Evolutionary conservation across 2,888 invertebrate genomes (phyloP).

Genomic region (Dolomedes plantarius): DNA sequence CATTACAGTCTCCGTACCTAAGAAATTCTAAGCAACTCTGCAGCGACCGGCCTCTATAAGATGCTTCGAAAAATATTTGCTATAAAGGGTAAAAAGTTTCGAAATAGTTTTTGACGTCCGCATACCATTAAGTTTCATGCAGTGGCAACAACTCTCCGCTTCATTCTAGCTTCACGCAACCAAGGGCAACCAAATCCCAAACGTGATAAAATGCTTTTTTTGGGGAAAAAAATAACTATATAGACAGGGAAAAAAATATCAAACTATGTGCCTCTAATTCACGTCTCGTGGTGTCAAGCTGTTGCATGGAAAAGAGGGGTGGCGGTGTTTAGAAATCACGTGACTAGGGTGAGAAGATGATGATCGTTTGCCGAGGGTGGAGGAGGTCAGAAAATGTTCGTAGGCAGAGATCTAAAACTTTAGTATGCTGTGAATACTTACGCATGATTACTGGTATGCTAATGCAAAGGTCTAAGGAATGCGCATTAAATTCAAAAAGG

Average conservation of each 20-base stretch:
- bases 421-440: too few relatives aligned
- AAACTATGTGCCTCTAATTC: slow-evolving; percentile 26
- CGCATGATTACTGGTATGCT: too few relatives aligned
- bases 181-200: neutral
- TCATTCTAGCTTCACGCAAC: neutral
- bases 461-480: too few relatives aligned
- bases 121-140: neutral
- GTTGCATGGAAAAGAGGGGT: slow-evolving; percentile 32
- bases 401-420: too few relatives aligned
- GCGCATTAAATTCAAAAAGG: too few relatives aligned
- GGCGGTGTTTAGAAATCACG: slow-evolving; percentile 23
- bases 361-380: neutral
- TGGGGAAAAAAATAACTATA: too few relatives aligned
- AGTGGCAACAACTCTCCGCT: too few relatives aligned
- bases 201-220: slow-evolving; percentile 5
- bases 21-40: too few relatives aligned
- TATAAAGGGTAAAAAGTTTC: neutral
- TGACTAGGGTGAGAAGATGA: slow-evolving; percentile 37
- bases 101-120: neutral
- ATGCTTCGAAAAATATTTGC: neutral
- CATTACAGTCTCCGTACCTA: too few relatives aligned
- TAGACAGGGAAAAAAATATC: neutral
- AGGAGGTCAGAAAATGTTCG: neutral
- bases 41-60: too few relatives aligned
- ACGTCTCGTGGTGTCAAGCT: slow-evolving; percentile 45